Conservation (phyloP, 2,113 vertebrate genomes). For the Siniperca knerii region DNA sequence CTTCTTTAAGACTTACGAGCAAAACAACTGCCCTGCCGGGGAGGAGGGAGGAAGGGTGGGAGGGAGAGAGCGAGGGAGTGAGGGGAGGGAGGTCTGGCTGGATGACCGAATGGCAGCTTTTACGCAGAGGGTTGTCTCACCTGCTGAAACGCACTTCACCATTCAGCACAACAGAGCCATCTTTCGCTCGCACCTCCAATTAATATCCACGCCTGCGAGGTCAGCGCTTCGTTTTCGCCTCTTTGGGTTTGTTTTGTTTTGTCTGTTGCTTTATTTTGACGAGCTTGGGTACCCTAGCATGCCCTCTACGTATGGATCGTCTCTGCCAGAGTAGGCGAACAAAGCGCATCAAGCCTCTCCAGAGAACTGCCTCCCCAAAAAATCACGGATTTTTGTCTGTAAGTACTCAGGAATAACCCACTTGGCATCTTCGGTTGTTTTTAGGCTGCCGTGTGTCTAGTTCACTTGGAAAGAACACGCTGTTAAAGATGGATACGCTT, state of each 20-base stretch:
- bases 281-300: conserved; percentile 35
- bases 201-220: conserved; percentile 70
- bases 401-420: conserved; percentile 69
- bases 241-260: conserved; percentile 46
- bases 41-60: neutral
- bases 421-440: conserved; percentile 22
- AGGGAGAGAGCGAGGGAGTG: conserved; percentile 14
- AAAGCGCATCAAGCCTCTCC: conserved; percentile 72
- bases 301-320: conserved; percentile 51
- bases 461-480: conserved; percentile 36
- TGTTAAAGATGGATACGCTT: conserved; percentile 72
- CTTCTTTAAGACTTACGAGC: conserved; percentile 85
- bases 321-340: conserved; percentile 67
- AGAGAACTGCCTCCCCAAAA: conserved; percentile 59
- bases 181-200: conserved; percentile 70
- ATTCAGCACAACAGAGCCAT: conserved; percentile 66
- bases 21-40: conserved; percentile 71
- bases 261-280: conserved; percentile 34
- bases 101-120: conserved; percentile 82
- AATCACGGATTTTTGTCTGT: conserved; percentile 70
- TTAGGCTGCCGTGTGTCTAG: conserved; percentile 28
- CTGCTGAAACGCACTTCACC: conserved; percentile 83
- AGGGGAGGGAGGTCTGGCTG: conserved; percentile 74
- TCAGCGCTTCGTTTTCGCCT: conserved; percentile 65
- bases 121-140: conserved; percentile 83